Evolutionary conservation across 2,113 vertebrate species (phyloP).

Genomic region (Bubo blakistoni): DNA sequence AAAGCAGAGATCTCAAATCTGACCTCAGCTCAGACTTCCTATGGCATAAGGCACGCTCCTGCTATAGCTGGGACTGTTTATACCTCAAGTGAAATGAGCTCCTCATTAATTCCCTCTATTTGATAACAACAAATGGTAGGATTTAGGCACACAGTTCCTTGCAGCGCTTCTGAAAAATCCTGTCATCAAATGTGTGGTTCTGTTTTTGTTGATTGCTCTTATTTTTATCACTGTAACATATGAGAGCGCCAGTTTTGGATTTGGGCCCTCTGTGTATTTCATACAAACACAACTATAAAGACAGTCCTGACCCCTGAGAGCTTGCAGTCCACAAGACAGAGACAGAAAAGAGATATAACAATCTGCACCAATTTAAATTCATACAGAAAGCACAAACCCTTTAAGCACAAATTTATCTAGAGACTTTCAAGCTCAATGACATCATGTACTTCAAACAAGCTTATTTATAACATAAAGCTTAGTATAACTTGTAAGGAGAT

Average conservation of each 20-base stretch:
- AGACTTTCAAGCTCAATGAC: constrained; percentile 58
- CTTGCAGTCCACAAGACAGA: background rate
- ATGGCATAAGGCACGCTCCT: background rate
- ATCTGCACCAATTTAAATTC: constrained; percentile 36
- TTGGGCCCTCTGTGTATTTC: background rate
- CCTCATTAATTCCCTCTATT: background rate
- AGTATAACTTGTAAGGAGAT: constrained; percentile 48
- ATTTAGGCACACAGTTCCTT: background rate
- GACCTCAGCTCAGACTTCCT: background rate
- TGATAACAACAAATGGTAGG: background rate
- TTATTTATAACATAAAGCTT: constrained; percentile 65
- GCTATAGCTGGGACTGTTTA: background rate
- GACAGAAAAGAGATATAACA: background rate
- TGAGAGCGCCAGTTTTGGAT: background rate
- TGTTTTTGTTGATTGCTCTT: background rate
- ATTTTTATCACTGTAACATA: background rate
- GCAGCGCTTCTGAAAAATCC: background rate
- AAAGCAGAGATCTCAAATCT: background rate
- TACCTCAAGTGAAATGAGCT: background rate
- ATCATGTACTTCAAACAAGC: constrained; percentile 52
- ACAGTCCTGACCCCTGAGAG: background rate
- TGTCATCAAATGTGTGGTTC: background rate
- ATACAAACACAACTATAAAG: background rate
- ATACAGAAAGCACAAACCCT: constrained; percentile 18
- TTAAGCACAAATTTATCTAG: constrained; percentile 54